Evolutionary conservation across 2,113 vertebrate genomes (phyloP).

Genomic region (Laticauda colubrina): DNA sequence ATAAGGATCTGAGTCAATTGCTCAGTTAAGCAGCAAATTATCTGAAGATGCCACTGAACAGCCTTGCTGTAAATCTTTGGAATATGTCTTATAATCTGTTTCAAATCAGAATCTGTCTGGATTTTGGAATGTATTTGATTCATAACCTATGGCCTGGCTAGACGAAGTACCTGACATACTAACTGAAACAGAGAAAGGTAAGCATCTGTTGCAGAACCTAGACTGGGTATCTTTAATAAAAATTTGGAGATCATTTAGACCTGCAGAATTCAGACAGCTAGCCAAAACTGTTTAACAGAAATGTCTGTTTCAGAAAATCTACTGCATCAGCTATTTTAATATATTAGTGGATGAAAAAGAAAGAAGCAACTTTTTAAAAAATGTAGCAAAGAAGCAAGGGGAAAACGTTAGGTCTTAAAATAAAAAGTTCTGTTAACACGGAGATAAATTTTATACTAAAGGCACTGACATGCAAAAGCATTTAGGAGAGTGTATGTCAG

Average conservation of each 20-base stretch:
- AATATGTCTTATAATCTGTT: not conserved
- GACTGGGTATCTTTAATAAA: not conserved
- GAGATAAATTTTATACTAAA: conserved; percentile 41
- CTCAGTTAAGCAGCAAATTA: not conserved
- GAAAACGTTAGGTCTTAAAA: conserved; percentile 17
- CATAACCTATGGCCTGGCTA: not conserved
- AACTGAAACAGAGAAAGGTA: not conserved
- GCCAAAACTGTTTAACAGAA: not conserved
- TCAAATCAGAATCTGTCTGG: not conserved
- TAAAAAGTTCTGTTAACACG: conserved; percentile 33
- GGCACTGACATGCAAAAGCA: conserved; percentile 45
- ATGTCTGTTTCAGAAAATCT: rapidly evolving
- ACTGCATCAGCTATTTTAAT: not conserved
- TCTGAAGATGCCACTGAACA: not conserved
- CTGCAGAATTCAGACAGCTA: not conserved
- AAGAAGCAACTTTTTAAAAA: conserved; percentile 18
- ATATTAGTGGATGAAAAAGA: not conserved
- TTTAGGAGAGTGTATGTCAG: conserved; percentile 22
- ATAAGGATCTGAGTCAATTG: not conserved
- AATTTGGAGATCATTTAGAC: not conserved
- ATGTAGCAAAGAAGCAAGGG: conserved; percentile 42
- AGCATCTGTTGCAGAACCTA: not conserved
- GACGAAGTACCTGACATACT: not conserved
- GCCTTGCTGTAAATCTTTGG: not conserved
- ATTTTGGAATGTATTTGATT: not conserved